Evolutionary conservation across 2,113 vertebrate genomes (phyloP), one percentile per base, ranked within the genome.

Genomic region (Chaetorhynchus papuensis): DNA sequence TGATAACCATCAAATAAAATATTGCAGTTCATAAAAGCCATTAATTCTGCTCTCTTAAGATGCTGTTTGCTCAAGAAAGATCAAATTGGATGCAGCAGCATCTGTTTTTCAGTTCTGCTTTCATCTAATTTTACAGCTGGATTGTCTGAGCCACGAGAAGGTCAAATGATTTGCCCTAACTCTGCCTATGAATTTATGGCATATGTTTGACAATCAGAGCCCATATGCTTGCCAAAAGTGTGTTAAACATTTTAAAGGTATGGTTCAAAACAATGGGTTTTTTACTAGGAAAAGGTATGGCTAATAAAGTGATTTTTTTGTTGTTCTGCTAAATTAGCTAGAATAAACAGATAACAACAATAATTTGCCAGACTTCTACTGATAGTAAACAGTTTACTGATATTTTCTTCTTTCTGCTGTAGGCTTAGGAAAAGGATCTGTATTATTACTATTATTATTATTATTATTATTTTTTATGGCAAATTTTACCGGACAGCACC

Each of bases 101-200:
- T 96, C 94, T 97, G 94, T 70, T 97, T 89, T 92, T 85, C 90
- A 63, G 92, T 90, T 92, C 83, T 94, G 65, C 96, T 97, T 96
- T 97, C 96, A 97, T 96, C 95, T 96, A 96, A 96, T 97, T 97
- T 96, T 96, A 96, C 96, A 97, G 96, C 92, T 96, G 95, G 83
- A 76, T 91, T 97, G 74, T 61, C 87, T 96, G 95, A 96, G 70
- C 90, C 87, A 95, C 65, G 91, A 96, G 94, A 87, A 92, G 75
- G 80, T 96, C 91, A 96, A 92, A 95, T 95, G 87, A 92, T 95
- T 96, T 97, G 96, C 95, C 92, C 94, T 60, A 74, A 85, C 80
- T 94, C 92, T 96, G 92, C 83, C 77, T 96, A 94, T 80, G 91
- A 95, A 96, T 96, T 95, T 95, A 91, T 85, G 92, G 89, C 94